Conservation (phyloP, 2,888 invertebrate genomes). For the Arctia plantaginis region DNA sequence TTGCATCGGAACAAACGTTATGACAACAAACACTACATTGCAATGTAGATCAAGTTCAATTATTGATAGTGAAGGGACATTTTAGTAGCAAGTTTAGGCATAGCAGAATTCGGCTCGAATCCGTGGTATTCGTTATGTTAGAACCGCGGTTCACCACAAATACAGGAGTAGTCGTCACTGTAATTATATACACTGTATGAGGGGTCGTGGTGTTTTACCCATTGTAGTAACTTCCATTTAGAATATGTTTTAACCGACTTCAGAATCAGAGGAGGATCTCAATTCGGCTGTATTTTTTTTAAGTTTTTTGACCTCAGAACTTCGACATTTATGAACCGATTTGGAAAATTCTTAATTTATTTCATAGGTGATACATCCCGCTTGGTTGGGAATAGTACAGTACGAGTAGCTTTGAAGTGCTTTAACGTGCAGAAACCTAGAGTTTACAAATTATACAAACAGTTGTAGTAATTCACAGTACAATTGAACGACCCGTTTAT, state of each 20-base stretch:
- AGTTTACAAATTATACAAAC: neutral
- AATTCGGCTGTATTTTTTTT: no score
- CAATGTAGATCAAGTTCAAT: neutral
- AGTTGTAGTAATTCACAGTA: constrained; percentile 29
- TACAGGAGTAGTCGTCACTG: neutral
- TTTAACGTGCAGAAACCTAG: neutral
- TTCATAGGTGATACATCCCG: no score
- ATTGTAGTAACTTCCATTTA: no score
- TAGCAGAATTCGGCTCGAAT: neutral
- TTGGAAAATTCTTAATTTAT: no score
- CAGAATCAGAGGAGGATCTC: no score
- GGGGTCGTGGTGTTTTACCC: no score
- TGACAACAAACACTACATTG: neutral
- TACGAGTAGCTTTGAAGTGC: neutral
- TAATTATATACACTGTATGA: neutral
- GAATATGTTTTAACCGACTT: no score
- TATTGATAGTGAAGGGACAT: neutral
- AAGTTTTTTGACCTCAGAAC: no score
- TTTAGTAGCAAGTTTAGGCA: neutral
- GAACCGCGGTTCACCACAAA: neutral
- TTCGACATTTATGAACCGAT: no score
- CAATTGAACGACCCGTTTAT: constrained; percentile 47
- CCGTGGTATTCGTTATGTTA: neutral
- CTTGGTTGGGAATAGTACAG: no score
- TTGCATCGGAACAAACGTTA: neutral